Evolutionary conservation across 2,113 vertebrate genomes (phyloP).

Genomic region (Sturnus vulgaris): DNA sequence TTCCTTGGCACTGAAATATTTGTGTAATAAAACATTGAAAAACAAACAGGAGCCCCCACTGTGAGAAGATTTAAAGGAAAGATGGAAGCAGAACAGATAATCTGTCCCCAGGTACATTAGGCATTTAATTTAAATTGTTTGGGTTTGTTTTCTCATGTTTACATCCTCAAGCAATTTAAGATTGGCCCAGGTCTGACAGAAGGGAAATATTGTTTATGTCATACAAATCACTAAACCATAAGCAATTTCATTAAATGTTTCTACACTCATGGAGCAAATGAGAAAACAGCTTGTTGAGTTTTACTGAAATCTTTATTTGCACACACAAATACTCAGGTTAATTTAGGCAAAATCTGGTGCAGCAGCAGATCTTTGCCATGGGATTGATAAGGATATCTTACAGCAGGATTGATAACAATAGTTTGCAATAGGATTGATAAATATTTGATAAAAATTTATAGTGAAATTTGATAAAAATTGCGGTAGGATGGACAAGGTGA

Average conservation of each 20-base stretch:
- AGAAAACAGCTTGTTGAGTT: conserved; percentile 8
- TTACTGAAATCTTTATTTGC: background rate
- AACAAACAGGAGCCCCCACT: background rate
- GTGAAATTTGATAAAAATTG: background rate
- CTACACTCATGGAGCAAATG: background rate
- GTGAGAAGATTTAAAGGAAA: background rate
- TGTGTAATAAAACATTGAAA: conserved; percentile 8
- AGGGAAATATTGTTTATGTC: conserved; percentile 13
- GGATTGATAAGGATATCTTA: background rate
- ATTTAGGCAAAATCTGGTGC: background rate
- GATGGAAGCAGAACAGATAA: background rate
- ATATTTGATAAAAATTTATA: too few relatives aligned
- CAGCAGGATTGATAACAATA: too few relatives aligned
- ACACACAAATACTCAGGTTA: background rate
- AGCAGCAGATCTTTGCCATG: background rate
- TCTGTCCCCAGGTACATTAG: conserved; percentile 32
- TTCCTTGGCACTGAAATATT: background rate
- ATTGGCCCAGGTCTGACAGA: conserved; percentile 32
- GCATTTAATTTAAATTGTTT: conserved; percentile 8
- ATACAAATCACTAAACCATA: conserved; percentile 47
- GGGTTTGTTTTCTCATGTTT: conserved; percentile 14
- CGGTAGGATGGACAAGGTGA: background rate
- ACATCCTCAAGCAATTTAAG: conserved; percentile 27
- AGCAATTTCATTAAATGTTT: conserved; percentile 43
- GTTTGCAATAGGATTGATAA: background rate